Percentiles rank a stretch among this genome's conserved stretches.
These are phyloP conservation scores for Siphamia tubifer DNA, from an alignment of 2,113 vertebrate genomes.

Conservation along the genomic window DNA sequence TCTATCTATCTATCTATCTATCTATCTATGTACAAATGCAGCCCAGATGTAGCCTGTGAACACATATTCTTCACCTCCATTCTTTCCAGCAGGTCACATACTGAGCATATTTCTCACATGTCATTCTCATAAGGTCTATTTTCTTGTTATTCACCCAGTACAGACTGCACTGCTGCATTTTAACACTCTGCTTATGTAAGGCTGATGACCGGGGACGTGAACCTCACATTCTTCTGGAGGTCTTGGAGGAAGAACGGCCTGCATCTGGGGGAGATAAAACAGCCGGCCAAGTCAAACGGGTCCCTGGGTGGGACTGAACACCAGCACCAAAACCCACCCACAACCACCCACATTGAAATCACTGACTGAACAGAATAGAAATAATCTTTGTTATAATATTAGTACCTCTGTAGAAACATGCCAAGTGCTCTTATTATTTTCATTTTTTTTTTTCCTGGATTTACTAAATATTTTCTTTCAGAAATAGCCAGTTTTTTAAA, in stretches of 20 bases:
- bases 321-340: slow-evolving; percentile 18
- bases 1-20: too few species aligned
- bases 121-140: slow-evolving; percentile 5
- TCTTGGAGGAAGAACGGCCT: slow-evolving; percentile 29
- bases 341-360: slow-evolving; percentile 50
- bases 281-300: slow-evolving; percentile 49
- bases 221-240: slow-evolving; percentile 45
- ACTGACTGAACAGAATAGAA: slow-evolving; percentile 10
- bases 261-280: slow-evolving; percentile 46
- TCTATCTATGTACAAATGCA: too few species aligned
- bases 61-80: not conserved
- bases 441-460: not conserved
- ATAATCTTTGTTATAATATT: not conserved
- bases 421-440: not conserved
- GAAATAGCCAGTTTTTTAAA: too few species aligned
- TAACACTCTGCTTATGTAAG: slow-evolving; percentile 36
- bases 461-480: not conserved
- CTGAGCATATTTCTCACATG: slow-evolving; percentile 23
- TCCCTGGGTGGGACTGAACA: slow-evolving; percentile 41
- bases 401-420: not conserved
- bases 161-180: slow-evolving; percentile 1
- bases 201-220: slow-evolving; percentile 14
- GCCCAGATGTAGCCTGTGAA: not conserved
- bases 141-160: slow-evolving; percentile 17
- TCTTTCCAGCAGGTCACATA: slow-evolving; percentile 21